Conservation (phyloP, 1,140 invertebrate species). For the Dendrolimus punctatus region DNA sequence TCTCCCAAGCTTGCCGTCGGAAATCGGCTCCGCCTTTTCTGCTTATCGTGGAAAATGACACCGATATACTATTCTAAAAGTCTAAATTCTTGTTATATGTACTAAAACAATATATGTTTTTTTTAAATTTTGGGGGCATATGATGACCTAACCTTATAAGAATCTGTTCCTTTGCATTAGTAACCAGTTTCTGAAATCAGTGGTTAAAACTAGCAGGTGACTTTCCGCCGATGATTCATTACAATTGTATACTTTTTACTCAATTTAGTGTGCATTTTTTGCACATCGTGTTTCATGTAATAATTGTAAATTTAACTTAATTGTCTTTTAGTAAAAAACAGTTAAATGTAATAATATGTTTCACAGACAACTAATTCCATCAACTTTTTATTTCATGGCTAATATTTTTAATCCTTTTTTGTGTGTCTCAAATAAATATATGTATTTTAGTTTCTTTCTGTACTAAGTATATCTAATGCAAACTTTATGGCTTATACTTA, state of each 20-base stretch:
- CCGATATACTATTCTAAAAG: conserved; percentile 2
- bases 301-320: too few species aligned
- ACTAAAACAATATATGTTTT: background rate
- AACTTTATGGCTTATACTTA: too few species aligned
- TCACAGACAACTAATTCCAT: too few species aligned
- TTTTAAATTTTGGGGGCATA: background rate
- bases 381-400: too few species aligned
- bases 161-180: conserved; percentile 13
- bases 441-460: too few species aligned
- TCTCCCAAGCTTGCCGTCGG: conserved; percentile 58
- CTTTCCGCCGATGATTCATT: conserved; percentile 44
- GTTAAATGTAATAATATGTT: too few species aligned
- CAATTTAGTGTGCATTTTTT: too few species aligned
- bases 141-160: conserved; percentile 22
- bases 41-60: conserved; percentile 20
- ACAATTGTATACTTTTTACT: background rate
- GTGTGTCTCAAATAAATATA: too few species aligned
- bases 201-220: conserved; percentile 26
- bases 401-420: too few species aligned
- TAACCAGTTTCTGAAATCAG: conserved; percentile 27
- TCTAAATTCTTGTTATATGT: background rate
- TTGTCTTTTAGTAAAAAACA: too few species aligned
- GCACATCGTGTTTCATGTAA: too few species aligned
- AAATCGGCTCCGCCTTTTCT: conserved; percentile 46
- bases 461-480: too few species aligned